Conservation (phyloP, 2,113 vertebrate species). For the Nipponia nippon region DNA sequence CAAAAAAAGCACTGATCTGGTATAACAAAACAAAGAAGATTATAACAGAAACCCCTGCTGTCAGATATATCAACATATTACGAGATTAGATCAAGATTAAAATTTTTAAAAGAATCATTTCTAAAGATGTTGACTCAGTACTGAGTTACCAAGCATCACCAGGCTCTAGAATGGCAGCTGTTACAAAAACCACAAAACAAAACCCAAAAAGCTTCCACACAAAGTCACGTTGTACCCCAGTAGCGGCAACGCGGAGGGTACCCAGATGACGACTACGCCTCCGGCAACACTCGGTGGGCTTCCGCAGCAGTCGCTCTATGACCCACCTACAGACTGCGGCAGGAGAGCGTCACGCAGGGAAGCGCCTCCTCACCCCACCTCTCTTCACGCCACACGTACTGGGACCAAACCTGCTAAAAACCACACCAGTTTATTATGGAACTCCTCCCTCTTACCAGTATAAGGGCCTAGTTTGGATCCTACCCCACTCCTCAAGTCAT, state of each 20-base stretch:
- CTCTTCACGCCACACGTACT: rapidly evolving
- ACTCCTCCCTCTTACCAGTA: not conserved
- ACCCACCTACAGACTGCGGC: not conserved
- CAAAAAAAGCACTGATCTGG: not conserved
- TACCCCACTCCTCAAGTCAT: not conserved
- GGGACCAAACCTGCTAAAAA: not conserved
- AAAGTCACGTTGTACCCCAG: not conserved
- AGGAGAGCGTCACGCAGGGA: not conserved
- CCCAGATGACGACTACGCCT: too few species aligned
- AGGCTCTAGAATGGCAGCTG: not conserved
- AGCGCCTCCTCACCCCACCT: not conserved
- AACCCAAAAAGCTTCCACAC: not conserved
- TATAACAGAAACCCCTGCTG: slow-evolving; percentile 21
- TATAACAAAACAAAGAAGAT: slow-evolving; percentile 26
- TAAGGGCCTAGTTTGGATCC: not conserved
- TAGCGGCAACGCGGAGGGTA: rapidly evolving
- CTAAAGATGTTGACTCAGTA: not conserved
- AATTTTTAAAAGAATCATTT: not conserved
- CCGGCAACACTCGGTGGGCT: not conserved
- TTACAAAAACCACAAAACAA: not conserved
- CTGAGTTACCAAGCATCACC: not conserved
- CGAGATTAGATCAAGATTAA: slow-evolving; percentile 32
- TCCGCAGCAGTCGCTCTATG: not conserved
- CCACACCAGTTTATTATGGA: not conserved
- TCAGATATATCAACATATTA: not conserved